These are phyloP conservation scores for Carassius auratus DNA, from an alignment of 2,113 vertebrate species.

Conservation along the genomic window DNA sequence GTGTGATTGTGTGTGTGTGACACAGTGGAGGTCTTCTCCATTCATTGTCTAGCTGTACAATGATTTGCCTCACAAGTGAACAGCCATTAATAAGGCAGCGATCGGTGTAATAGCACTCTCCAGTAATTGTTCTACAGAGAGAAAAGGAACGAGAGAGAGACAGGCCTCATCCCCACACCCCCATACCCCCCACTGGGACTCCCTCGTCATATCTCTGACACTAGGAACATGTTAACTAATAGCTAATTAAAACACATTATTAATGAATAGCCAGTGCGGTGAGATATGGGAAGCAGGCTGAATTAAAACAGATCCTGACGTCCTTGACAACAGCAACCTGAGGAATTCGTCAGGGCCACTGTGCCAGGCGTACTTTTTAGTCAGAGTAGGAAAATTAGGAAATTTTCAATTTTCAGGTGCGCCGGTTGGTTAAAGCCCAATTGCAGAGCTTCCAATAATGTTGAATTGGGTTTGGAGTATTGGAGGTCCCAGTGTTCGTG, in stretches of 20 bases:
- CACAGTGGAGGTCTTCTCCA: conserved; percentile 66
- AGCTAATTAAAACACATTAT: conserved; percentile 79
- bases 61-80: conserved; percentile 72
- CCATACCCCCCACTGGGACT: conserved; percentile 54
- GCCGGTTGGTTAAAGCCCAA: background rate
- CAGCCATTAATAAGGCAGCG: conserved; percentile 72
- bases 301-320: conserved; percentile 75
- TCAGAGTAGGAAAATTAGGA: background rate
- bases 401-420: background rate
- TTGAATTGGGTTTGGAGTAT: conserved; percentile 1
- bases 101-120: conserved; percentile 62
- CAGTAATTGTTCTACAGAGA: conserved; percentile 71
- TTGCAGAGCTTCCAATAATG: background rate
- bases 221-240: conserved; percentile 77
- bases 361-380: background rate
- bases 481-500: conserved; percentile 4
- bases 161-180: conserved; percentile 41
- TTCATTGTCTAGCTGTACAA: conserved; percentile 74
- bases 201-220: conserved; percentile 73
- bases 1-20: conserved; percentile 47
- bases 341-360: conserved; percentile 47
- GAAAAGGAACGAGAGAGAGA: conserved; percentile 43
- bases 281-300: conserved; percentile 70
- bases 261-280: conserved; percentile 73
- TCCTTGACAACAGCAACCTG: conserved; percentile 52